Base-by-base conservation (phyloP, 2,113 vertebrate species). In the Ondatra zibethicus region DNA sequence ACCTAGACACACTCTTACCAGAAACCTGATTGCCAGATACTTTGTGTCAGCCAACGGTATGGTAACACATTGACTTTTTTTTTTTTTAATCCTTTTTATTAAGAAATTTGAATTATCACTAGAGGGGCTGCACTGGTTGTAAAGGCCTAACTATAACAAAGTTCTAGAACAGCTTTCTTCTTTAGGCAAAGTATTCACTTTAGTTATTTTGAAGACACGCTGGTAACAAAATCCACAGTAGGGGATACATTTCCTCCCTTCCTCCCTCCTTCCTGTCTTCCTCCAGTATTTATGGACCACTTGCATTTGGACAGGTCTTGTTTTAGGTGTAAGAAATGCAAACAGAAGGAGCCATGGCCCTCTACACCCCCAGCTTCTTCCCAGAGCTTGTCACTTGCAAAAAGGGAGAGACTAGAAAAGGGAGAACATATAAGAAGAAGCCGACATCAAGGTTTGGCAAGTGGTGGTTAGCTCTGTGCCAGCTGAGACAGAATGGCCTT, bases 101-200 rank as follows among this genome's bases (percentile, higher is more conserved):
- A 86, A 66, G n/a, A 92, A 84, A 88, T 88, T 91, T 91, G 45
- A 68, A 21, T 78, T 95, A n/a, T 92, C 81, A 31, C 13, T 11
- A 95, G 76, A 68, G 72, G 36, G 36, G 63, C 12, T 65, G 90
- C 33, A 39, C 45, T 29, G 75, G 25, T 31, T 84, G 36, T 73
- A 93, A 90, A 84, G 82, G 17, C 7, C 10, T 61, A 95, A 66
- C n/a, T 76, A 70, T 84, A 90, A 73, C 1, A 88, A 91, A 94
- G 73, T 63, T 84, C 36, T 76, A 80, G 87, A 92, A 84, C 6
- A 88, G 84, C 72, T 58, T 87, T 73, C 75, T 92, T 33, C 39
- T 73, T 82, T 92, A 31, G 61, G 88, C 61, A 45, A 78, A 39
- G 14, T 73, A 39, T 88, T 55, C 65, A 58, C 9, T 50, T 58